Evolutionary conservation across 1,140 invertebrate genomes (phyloP), one percentile per base, ranked within the genome.

Genomic region (Telenomus remus): DNA sequence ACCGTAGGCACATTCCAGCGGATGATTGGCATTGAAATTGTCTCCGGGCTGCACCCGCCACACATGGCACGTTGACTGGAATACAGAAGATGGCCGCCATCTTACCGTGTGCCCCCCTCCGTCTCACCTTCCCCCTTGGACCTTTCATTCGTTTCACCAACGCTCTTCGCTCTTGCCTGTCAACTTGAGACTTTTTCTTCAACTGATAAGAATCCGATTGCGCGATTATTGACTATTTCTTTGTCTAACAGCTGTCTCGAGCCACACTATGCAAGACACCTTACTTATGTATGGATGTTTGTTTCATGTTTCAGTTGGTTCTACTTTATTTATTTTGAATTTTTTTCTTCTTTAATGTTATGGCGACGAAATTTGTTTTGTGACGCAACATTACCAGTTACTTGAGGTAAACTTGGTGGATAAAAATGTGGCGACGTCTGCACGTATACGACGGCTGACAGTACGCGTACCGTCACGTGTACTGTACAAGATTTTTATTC

Each of bases 41-140:
- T 71, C 82, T 85, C 79, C 79, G 64, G 78, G 75, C 82, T 83
- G 85, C 85, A 78, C 81, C 82, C 81, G 82, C 78, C 76, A 43
- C 68, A 68, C 76, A 80, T 79, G 64, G 70, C 70, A 80, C 82
- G 82, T 86, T 81, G 86, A 86, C 81, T 81, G 75, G 85, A 87
- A 87, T 87, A 86, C 85, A 81, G 80, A 87, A 83, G 82, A 85
- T 82, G 85, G 86, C 85, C 68, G 85, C 86, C 86, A 87, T 87
- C 81, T 87, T 87, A 76, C 65, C 55, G 65, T 72, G 50, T 54
- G 46, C 65, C 69, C 64, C n/a, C 76, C 53, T 59, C 66, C 55
- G 43, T 74, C 66, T 72, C 44, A 51, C 73, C 46, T 19, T 43
- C 49, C 44, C 5, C 11, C 53, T 16, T 13, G 16, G 34, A 9